Percentiles rank a stretch among this genome's conserved stretches.
Evolutionary conservation across 2,888 invertebrate genomes (phyloP).

Genomic region (Loripinus fragilis): DNA sequence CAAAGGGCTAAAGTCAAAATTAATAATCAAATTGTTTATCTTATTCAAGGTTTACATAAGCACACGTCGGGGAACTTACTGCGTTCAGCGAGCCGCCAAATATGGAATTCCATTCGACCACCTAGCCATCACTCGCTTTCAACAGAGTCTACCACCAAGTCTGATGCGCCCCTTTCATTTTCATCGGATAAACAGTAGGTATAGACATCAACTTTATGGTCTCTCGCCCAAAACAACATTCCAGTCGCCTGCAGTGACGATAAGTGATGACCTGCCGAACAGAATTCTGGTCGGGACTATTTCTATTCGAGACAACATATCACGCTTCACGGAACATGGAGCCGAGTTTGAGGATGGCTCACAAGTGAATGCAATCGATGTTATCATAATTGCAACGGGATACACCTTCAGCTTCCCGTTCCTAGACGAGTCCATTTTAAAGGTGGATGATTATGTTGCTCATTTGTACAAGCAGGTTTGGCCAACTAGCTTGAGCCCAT

Average conservation of each 20-base stretch:
- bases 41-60: constrained; percentile 80
- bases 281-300: constrained; percentile 50
- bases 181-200: constrained; percentile 50
- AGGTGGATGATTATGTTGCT: constrained; percentile 40
- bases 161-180: constrained; percentile 48
- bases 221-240: constrained; percentile 50
- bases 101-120: constrained; percentile 71
- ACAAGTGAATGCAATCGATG: constrained; percentile 37
- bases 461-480: constrained; percentile 51
- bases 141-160: constrained; percentile 42
- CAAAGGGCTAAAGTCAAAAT: too few species aligned
- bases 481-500: constrained; percentile 42
- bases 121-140: constrained; percentile 39
- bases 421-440: constrained; percentile 40
- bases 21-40: too few species aligned
- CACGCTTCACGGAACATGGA: constrained; percentile 43
- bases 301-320: constrained; percentile 38
- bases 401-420: constrained; percentile 55
- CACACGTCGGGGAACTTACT: constrained; percentile 83
- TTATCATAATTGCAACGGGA: constrained; percentile 55
- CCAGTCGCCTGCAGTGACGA: constrained; percentile 35
- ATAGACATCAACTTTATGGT: constrained; percentile 53
- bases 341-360: constrained; percentile 53
- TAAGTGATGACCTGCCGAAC: constrained; percentile 61
- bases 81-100: constrained; percentile 78